These are phyloP conservation scores for Planiliza haematocheilus DNA, from an alignment of 2,113 vertebrate species.

Conservation along the genomic window DNA sequence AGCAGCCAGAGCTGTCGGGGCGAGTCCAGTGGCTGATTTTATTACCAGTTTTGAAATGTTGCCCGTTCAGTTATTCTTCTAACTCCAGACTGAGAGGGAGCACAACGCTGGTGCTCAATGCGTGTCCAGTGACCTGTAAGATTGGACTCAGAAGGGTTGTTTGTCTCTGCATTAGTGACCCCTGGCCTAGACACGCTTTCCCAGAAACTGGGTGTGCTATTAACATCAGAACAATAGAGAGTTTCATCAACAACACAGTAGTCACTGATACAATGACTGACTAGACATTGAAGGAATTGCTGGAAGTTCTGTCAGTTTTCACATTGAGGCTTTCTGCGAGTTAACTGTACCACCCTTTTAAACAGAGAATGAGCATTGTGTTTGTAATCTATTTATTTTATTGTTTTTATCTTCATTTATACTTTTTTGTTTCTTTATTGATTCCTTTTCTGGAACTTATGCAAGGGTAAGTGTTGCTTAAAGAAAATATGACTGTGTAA, in stretches of 20 bases:
- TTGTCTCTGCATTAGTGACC: slow-evolving; percentile 68
- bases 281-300: slow-evolving; percentile 20
- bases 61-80: slow-evolving; percentile 30
- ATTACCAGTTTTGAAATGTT: slow-evolving; percentile 40
- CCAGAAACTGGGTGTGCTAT: slow-evolving; percentile 66
- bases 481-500: too few relatives aligned
- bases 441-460: too few relatives aligned
- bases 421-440: too few relatives aligned
- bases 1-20: slow-evolving; percentile 6
- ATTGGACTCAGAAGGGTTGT: slow-evolving; percentile 62
- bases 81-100: slow-evolving; percentile 25
- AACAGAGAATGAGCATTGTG: neutral
- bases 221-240: slow-evolving; percentile 73
- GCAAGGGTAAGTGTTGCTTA: too few relatives aligned
- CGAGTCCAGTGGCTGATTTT: slow-evolving; percentile 12
- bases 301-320: slow-evolving; percentile 9
- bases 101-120: slow-evolving; percentile 37
- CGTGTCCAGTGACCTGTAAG: slow-evolving; percentile 76
- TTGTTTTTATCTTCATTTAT: too few relatives aligned
- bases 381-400: neutral
- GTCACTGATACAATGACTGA: slow-evolving; percentile 39
- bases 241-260: slow-evolving; percentile 52
- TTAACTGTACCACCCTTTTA: neutral
- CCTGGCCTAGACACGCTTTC: slow-evolving; percentile 71
- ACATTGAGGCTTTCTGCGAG: slow-evolving; percentile 1